These are phyloP conservation scores for Pristis pectinata DNA, from an alignment of 2,797 vertebrate species.

Conservation along the genomic window DNA sequence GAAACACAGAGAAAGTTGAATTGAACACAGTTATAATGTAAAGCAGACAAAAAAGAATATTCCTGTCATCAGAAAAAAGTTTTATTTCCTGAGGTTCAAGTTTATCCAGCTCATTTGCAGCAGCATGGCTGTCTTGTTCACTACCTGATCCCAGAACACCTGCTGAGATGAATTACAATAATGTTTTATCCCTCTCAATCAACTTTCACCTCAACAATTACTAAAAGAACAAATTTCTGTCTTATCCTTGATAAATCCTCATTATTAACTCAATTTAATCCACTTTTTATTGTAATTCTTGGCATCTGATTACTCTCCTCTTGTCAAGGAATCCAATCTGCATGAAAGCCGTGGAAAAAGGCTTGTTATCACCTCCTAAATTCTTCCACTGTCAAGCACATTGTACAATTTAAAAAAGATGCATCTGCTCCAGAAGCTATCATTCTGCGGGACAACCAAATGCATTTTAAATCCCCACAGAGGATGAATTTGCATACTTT, in stretches of 20 bases:
- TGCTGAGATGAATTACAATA: background rate
- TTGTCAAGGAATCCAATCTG: constrained; percentile 18
- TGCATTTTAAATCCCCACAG: constrained; percentile 32
- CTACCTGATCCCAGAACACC: background rate
- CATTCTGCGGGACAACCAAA: constrained; percentile 11
- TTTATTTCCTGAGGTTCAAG: background rate
- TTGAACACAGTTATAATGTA: background rate
- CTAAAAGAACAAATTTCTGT: background rate
- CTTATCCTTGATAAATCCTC: constrained; percentile 7
- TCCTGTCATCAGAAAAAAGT: background rate
- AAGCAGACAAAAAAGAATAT: background rate
- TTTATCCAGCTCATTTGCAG: background rate
- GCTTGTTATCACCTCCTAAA: constrained; percentile 29
- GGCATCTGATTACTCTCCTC: background rate
- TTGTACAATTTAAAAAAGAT: constrained; percentile 10
- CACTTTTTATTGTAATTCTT: constrained; percentile 27
- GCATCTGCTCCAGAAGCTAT: constrained; percentile 23
- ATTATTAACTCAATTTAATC: constrained; percentile 30
- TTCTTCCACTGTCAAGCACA: background rate
- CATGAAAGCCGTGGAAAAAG: background rate
- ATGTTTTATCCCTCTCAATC: constrained; percentile 21
- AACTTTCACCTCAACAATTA: constrained; percentile 9
- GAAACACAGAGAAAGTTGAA: background rate
- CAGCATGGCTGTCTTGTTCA: background rate
- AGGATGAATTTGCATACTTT: constrained; percentile 28